These are phyloP conservation scores for Agrotis ipsilon DNA, from an alignment of 2,888 invertebrate species.

Conservation along the genomic window DNA sequence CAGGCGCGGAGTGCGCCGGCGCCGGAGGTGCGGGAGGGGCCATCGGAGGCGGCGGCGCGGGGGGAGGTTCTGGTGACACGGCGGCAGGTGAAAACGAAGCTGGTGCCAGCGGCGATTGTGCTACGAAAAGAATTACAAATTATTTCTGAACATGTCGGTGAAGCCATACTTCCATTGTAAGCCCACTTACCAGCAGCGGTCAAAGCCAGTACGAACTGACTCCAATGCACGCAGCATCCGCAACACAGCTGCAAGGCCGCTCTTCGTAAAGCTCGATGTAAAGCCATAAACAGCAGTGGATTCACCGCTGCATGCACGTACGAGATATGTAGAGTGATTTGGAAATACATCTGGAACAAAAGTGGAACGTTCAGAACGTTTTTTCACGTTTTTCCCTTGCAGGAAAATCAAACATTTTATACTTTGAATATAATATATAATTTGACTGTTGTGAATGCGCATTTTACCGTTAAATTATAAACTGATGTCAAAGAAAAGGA, in stretches of 20 bases:
- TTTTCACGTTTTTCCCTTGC: too few relatives aligned
- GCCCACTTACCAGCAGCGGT: slow-evolving; percentile 86
- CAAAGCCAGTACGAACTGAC: slow-evolving; percentile 91
- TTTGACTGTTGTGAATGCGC: too few relatives aligned
- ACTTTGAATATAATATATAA: too few relatives aligned
- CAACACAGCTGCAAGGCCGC: slow-evolving; percentile 94
- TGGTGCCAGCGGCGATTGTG: slow-evolving; percentile 92
- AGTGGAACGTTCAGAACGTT: neutral
- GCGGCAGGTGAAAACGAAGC: slow-evolving; percentile 91
- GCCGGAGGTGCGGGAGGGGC: slow-evolving; percentile 81
- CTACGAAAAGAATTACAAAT: slow-evolving; percentile 62
- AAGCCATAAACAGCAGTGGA: slow-evolving; percentile 94
- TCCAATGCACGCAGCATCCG: slow-evolving; percentile 93
- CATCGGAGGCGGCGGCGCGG: slow-evolving; percentile 90
- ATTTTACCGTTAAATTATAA: neutral
- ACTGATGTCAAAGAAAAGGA: neutral
- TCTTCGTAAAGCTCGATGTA: slow-evolving; percentile 94
- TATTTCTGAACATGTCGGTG: neutral
- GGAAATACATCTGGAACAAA: slow-evolving; percentile 86
- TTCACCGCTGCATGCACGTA: slow-evolving; percentile 97
- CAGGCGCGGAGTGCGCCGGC: slow-evolving; percentile 82
- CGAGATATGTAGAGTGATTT: slow-evolving; percentile 96
- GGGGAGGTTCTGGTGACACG: slow-evolving; percentile 92
- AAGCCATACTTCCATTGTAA: neutral
- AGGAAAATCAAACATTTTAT: too few relatives aligned